Evolutionary conservation across 2,888 invertebrate genomes (phyloP), one percentile per base, ranked within the genome.

Genomic region (Myopa tessellatipennis): DNA sequence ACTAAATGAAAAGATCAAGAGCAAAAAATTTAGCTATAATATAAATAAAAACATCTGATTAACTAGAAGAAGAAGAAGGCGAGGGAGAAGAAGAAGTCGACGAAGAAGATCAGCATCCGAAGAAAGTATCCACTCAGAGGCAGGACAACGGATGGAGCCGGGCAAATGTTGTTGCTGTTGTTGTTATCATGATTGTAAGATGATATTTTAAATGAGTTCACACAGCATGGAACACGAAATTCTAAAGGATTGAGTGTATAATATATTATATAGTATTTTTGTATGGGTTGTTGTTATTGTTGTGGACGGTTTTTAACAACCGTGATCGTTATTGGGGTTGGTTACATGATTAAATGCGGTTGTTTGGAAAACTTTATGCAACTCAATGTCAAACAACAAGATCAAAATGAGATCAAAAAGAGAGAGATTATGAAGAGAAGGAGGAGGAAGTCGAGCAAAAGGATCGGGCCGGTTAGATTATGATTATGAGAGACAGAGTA

Each of bases 121-220:
- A 45, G 45, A 45, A 34, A 65, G 12, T 65, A 8, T 26, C 34
- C 4, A 10, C 34, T 34, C 16, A 12, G 38, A 45, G 61, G 8
- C 61, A 61, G 61, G 18, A 26, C 18, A 26, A 61, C n/a, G 18
- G 18, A 3, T 61, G 61, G 65, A 26, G 34, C 65, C 38, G 65
- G 36, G 38, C 36, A 65, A 65, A 65, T 38, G 61, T 61, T 61
- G 7, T 61, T 61, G 61, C 10, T 26, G 65, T 38, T 63, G 73
- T 75, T 60, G 75, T 68, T 69, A 75, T 75, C 75, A 67, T 68
- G 75, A 75, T 75, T 67, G 75, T 68, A 75, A 75, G 58, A 60
- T 68, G 75, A 75, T 75, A 75, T 75, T 75, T 75, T 75, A 69
- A 75, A 75, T 75, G 75, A 68, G 75, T 67, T 75, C 68, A 75